phyloP scores from a whole-genome alignment of 2,113 vertebrate genomes.

The Calyptommatus sinebrachiatus region DNA sequence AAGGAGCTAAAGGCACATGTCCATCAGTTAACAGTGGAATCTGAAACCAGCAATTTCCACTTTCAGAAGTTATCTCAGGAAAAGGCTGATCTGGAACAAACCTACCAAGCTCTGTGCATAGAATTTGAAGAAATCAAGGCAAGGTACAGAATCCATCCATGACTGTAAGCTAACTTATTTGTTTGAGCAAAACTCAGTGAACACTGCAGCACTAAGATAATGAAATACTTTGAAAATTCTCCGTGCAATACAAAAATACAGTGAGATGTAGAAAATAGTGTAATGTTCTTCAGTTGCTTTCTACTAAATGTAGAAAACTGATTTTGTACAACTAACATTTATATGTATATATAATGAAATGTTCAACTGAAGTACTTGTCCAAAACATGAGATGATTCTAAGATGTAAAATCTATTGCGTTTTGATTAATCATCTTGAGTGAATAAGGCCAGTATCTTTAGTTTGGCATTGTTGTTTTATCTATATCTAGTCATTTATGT shows the following conservation, averaged over 20 bases:
- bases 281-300: background rate
- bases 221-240: background rate
- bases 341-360: background rate
- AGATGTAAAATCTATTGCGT: background rate
- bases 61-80: conserved; percentile 84
- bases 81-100: conserved; percentile 82
- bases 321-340: background rate
- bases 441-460: too few species aligned
- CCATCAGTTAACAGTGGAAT: conserved; percentile 85
- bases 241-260: background rate
- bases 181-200: background rate
- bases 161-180: background rate
- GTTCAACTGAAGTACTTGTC: background rate
- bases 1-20: conserved; percentile 84
- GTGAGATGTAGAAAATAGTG: background rate
- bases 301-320: background rate
- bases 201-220: background rate
- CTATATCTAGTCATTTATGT: too few species aligned
- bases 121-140: conserved; percentile 84
- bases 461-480: too few species aligned
- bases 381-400: background rate
- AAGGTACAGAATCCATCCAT: conserved; percentile 70
- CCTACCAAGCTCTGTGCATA: conserved; percentile 67
- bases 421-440: background rate
- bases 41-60: conserved; percentile 81